Percentiles rank a stretch among this genome's conserved stretches.
These are phyloP conservation scores for Puntigrus tetrazona DNA, from an alignment of 2,113 vertebrate genomes.

Conservation along the genomic window DNA sequence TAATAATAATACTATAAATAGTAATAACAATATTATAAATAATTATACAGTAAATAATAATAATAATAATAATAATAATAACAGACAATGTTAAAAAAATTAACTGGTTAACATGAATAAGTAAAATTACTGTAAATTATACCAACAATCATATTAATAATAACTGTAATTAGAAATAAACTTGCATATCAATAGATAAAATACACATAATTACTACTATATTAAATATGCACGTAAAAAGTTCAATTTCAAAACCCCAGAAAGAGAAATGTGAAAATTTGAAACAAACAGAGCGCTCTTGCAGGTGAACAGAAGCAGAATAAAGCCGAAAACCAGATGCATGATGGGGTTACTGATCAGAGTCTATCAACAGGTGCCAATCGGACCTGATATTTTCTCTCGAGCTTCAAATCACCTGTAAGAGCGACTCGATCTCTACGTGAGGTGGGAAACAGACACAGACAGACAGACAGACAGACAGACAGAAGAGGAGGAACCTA, in stretches of 20 bases:
- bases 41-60: too few species aligned
- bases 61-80: too few species aligned
- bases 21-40: too few species aligned
- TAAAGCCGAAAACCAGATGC: slow-evolving; percentile 26
- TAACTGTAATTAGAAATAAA: background rate
- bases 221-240: background rate
- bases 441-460: slow-evolving; percentile 34
- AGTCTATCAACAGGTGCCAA: background rate
- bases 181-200: background rate
- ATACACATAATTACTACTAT: background rate
- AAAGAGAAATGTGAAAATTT: slow-evolving; percentile 20
- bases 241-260: slow-evolving; percentile 31
- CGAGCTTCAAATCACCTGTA: slow-evolving; percentile 66
- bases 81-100: background rate
- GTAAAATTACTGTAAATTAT: background rate
- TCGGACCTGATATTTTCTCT: background rate
- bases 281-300: slow-evolving; percentile 48
- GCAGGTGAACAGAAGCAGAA: slow-evolving; percentile 62
- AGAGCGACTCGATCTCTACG: slow-evolving; percentile 39
- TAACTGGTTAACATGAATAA: background rate
- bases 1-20: too few species aligned
- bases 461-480: slow-evolving; percentile 29
- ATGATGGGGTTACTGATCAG: background rate
- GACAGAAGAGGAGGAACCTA: slow-evolving; percentile 88
- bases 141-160: background rate